These are phyloP conservation scores for Brachyalestes nurse DNA, from an alignment of 2,797 vertebrate species.

Conservation along the genomic window DNA sequence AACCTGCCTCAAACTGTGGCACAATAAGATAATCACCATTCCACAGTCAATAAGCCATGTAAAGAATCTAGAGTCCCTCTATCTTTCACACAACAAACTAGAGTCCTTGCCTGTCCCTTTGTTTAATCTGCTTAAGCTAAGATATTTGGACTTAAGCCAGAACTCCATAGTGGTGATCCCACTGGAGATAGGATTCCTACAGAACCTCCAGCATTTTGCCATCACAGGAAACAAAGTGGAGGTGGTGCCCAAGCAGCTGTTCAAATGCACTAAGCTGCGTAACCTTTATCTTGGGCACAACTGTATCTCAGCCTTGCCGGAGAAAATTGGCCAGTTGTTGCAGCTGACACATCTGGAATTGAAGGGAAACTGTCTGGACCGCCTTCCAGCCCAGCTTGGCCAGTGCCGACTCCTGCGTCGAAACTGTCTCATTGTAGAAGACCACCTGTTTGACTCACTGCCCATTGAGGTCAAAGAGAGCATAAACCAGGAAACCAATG, in stretches of 20 bases:
- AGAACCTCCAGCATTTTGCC: constrained; percentile 94
- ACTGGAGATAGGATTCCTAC: constrained; percentile 88
- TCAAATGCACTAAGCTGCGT: constrained; percentile 94
- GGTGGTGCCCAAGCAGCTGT: constrained; percentile 92
- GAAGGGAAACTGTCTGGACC: constrained; percentile 96
- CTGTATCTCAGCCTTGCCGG: constrained; percentile 88
- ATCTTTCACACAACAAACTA: constrained; percentile 97
- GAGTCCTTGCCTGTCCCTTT: constrained; percentile 90
- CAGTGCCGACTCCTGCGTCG: constrained; percentile 90
- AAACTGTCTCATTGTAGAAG: constrained; percentile 91
- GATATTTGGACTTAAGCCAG: constrained; percentile 93
- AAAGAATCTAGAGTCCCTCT: constrained; percentile 94
- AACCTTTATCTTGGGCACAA: constrained; percentile 94
- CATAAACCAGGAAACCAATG: constrained; percentile 89
- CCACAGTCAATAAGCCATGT: constrained; percentile 93
- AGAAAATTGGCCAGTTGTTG: constrained; percentile 87
- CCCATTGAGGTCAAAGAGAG: constrained; percentile 93
- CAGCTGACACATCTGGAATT: constrained; percentile 94
- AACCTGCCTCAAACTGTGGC: constrained; percentile 96
- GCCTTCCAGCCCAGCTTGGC: constrained; percentile 88
- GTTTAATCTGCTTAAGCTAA: constrained; percentile 93
- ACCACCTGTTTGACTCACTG: constrained; percentile 95
- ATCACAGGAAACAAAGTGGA: constrained; percentile 95
- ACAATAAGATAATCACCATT: constrained; percentile 97
- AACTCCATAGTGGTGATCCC: constrained; percentile 90